These are phyloP conservation scores for Molanna angustata DNA, from an alignment of 2,888 invertebrate genomes.

Conservation along the genomic window DNA sequence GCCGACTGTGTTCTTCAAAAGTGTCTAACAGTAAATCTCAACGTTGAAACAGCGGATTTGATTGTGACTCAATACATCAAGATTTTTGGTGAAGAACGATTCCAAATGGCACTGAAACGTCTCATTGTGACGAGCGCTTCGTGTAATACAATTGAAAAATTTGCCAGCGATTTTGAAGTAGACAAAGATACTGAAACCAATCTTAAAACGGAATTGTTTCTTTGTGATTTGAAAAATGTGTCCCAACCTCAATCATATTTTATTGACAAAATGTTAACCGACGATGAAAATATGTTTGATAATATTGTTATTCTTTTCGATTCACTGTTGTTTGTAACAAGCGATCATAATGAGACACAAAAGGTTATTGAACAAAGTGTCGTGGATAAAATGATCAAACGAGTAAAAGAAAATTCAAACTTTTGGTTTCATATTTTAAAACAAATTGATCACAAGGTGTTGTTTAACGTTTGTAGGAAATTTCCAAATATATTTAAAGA, in stretches of 20 bases:
- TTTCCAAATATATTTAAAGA: slow-evolving; percentile 41
- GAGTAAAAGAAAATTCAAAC: slow-evolving; percentile 34
- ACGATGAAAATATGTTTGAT: slow-evolving; percentile 10
- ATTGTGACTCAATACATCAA: slow-evolving; percentile 47
- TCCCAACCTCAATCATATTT: slow-evolving; percentile 2
- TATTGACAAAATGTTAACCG: slow-evolving; percentile 17
- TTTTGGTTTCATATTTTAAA: slow-evolving; percentile 43
- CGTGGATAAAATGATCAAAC: slow-evolving; percentile 11
- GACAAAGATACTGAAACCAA: slow-evolving; percentile 25
- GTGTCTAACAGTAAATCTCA: slow-evolving; percentile 41
- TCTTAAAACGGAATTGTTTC: slow-evolving; percentile 37
- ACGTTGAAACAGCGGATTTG: slow-evolving; percentile 41
- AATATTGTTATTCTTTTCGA: slow-evolving; percentile 12
- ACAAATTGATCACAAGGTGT: slow-evolving; percentile 37
- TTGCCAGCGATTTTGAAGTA: slow-evolving; percentile 32
- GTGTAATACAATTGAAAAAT: slow-evolving; percentile 38
- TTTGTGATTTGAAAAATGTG: slow-evolving; percentile 37
- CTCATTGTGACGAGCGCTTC: slow-evolving; percentile 38
- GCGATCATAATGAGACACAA: slow-evolving; percentile 6
- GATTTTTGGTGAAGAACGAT: slow-evolving; percentile 42
- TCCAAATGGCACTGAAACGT: slow-evolving; percentile 41
- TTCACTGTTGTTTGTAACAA: background rate
- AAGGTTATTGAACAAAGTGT: slow-evolving; percentile 18
- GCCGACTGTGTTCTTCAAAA: slow-evolving; percentile 48
- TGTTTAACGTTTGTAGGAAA: slow-evolving; percentile 40